Conservation (phyloP, 2,888 invertebrate species). For the Tholera decimalis region DNA sequence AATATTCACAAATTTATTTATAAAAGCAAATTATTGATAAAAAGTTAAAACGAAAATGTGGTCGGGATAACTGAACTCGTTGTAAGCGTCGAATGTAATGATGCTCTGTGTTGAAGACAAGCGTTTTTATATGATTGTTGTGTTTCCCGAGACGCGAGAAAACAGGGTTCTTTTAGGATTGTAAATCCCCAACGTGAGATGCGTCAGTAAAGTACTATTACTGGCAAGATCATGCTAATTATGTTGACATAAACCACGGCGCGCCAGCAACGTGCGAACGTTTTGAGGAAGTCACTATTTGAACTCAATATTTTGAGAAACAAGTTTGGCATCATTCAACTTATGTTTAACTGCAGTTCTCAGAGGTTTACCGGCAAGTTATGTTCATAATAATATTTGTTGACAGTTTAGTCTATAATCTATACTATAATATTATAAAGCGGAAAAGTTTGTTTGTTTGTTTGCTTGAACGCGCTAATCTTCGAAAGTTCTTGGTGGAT, state of each 20-base stretch:
- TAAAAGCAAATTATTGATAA: constrained; percentile 35
- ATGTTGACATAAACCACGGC: constrained; percentile 32
- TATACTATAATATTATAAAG: too few species aligned
- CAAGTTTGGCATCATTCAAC: constrained; percentile 35
- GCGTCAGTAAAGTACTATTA: constrained; percentile 45
- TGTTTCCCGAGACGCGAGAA: constrained; percentile 48
- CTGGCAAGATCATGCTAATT: constrained; percentile 30
- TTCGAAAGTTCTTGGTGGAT: too few species aligned
- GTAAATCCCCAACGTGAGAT: constrained; percentile 58
- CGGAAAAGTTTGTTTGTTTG: too few species aligned
- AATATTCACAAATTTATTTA: constrained; percentile 24
- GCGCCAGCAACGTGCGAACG: constrained; percentile 12
- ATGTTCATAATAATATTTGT: constrained; percentile 21
- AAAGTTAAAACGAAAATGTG: constrained; percentile 3
- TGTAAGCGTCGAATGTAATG: constrained; percentile 47
- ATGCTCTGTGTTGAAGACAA: constrained; percentile 18
- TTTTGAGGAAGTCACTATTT: constrained; percentile 39
- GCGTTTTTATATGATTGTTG: constrained; percentile 54
- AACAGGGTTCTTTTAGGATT: constrained; percentile 39
- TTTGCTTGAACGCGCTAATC: too few species aligned
- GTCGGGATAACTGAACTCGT: constrained; percentile 26
- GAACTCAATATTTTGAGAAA: constrained; percentile 35
- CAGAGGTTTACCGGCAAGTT: constrained; percentile 26
- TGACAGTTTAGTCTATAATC: constrained; percentile 10
- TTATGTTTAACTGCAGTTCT: constrained; percentile 41